Percentiles rank a stretch among this genome's conserved stretches.
Conservation (phyloP, 1,140 invertebrate genomes). For the Diorhabda carinulata region DNA sequence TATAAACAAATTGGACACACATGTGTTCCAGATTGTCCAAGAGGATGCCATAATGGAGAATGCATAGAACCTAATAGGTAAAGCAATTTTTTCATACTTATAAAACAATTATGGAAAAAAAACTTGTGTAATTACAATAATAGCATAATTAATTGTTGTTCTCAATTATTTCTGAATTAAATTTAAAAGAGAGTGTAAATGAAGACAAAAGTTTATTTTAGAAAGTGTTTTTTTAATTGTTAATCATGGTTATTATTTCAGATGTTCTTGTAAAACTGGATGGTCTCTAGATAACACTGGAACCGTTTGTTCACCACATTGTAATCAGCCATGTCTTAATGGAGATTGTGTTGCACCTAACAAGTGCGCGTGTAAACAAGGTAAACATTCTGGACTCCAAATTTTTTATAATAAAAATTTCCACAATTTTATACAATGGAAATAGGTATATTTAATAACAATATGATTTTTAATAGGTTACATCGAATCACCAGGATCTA, state of each 20-base stretch:
- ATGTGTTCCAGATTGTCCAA: constrained; percentile 58
- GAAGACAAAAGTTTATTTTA: no score
- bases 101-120: no score
- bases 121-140: no score
- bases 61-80: constrained; percentile 29
- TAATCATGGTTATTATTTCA: neutral
- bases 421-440: neutral
- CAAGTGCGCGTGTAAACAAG: constrained; percentile 47
- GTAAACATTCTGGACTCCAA: constrained; percentile 7
- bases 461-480: constrained; percentile 42
- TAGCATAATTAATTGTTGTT: no score
- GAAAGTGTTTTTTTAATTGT: no score
- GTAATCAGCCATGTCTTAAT: constrained; percentile 52
- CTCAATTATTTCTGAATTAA: no score
- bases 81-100: no score
- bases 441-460: neutral
- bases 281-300: constrained; percentile 53
- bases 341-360: constrained; percentile 52
- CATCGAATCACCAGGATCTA: constrained; percentile 36
- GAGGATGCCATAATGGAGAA: constrained; percentile 55
- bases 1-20: constrained; percentile 39
- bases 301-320: constrained; percentile 50
- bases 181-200: no score
- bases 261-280: constrained; percentile 59
- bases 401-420: neutral